phyloP scores from a whole-genome alignment of 2,888 invertebrate genomes.

The Autographa gamma region DNA sequence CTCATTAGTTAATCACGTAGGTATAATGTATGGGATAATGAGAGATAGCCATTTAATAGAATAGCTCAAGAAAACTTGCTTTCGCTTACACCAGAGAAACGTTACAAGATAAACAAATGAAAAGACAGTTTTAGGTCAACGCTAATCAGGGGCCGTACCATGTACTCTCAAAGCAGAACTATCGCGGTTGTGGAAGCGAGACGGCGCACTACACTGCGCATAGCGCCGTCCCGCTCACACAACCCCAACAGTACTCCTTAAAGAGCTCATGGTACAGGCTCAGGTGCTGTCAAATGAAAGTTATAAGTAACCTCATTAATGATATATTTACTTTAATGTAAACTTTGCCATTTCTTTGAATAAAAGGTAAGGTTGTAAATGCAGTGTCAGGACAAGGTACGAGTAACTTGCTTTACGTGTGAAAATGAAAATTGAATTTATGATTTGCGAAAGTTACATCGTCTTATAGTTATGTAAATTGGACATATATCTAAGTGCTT shows the following conservation, averaged over 20 bases:
- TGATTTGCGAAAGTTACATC: background rate
- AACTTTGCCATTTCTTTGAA: background rate
- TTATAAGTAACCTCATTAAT: background rate
- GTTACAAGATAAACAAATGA: constrained; percentile 35
- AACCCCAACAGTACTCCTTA: no score
- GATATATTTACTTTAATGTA: constrained; percentile 6
- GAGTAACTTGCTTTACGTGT: background rate
- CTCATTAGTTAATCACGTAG: background rate
- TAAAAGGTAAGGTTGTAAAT: background rate
- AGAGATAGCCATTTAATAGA: constrained; percentile 11
- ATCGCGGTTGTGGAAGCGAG: no score
- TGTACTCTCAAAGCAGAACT: no score
- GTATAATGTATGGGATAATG: background rate
- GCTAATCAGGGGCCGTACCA: constrained; percentile 6
- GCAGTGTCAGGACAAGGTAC: no score
- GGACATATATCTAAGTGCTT: no score
- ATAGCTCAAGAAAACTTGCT: constrained; percentile 25
- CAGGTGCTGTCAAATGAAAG: constrained; percentile 28
- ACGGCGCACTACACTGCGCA: no score
- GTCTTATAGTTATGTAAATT: no score
- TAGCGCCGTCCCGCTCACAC: no score
- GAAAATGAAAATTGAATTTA: constrained; percentile 1
- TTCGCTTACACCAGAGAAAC: constrained; percentile 22
- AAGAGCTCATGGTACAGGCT: constrained; percentile 2
- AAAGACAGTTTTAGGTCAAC: constrained; percentile 27